These are phyloP conservation scores for Urophycis tenuis DNA, from an alignment of 2,797 vertebrate genomes.

Conservation along the genomic window DNA sequence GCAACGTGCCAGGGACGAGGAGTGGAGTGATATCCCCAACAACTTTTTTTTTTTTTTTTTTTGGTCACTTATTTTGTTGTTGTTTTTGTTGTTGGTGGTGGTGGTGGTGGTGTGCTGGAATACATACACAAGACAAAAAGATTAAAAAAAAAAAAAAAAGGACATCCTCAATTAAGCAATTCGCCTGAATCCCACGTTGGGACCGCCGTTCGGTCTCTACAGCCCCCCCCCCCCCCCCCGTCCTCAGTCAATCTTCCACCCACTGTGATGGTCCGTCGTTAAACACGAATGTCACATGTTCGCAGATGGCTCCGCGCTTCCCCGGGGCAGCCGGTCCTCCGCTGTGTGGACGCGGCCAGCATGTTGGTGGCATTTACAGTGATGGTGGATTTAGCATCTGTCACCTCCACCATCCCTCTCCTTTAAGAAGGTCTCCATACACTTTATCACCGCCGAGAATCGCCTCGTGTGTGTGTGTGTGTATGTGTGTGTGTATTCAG, in stretches of 20 bases:
- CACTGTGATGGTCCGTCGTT: not conserved
- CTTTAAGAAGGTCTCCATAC: constrained; percentile 3
- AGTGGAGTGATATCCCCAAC: not conserved
- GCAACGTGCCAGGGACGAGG: not conserved
- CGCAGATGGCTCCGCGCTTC: not conserved
- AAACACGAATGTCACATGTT: not conserved
- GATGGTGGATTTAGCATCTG: not conserved
- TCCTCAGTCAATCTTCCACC: not conserved
- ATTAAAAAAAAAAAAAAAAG: no score
- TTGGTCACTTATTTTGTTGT: not conserved
- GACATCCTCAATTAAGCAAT: not conserved
- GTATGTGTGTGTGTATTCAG: no score
- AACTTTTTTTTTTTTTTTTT: not conserved
- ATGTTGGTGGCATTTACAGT: constrained; percentile 2
- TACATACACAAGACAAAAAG: no score
- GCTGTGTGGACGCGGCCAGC: not conserved
- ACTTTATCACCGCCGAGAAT: not conserved
- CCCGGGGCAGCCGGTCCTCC: not conserved
- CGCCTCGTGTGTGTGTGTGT: not conserved
- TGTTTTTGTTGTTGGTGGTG: no score
- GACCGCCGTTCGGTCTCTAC: not conserved
- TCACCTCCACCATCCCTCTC: not conserved
- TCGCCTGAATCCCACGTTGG: not conserved
- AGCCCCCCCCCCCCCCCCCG: not conserved
- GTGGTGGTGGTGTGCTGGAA: not conserved